Percentiles rank a stretch among this genome's conserved stretches.
Evolutionary conservation across 2,888 invertebrate genomes (phyloP).

Genomic region (Drosophila niveifrons): DNA sequence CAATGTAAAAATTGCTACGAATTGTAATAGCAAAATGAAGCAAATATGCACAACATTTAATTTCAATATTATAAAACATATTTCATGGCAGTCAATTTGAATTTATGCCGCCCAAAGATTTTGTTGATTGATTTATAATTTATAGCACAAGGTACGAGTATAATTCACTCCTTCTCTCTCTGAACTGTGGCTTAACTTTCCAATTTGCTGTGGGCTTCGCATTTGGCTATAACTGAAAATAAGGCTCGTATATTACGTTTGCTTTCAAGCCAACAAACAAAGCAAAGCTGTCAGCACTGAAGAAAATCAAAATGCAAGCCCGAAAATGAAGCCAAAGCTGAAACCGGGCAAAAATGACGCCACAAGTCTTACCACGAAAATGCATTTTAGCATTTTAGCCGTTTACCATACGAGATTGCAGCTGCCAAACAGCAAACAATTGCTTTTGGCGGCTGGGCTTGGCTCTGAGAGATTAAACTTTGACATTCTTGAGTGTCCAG

Average conservation of each 20-base stretch:
- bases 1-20: not conserved
- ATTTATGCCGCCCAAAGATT: no score
- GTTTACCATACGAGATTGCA: constrained; percentile 41
- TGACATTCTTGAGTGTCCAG: constrained; percentile 60
- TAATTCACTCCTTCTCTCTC: no score
- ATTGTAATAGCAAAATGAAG: not conserved
- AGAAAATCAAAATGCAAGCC: not conserved
- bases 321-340: constrained; percentile 10
- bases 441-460: constrained; percentile 16
- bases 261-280: constrained; percentile 2
- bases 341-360: constrained; percentile 45
- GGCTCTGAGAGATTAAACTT: constrained; percentile 55
- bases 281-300: constrained; percentile 8
- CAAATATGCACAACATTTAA: no score
- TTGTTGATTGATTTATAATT: no score
- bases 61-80: no score
- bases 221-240: not conserved
- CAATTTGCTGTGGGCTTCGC: not conserved
- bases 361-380: constrained; percentile 48
- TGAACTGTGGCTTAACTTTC: not conserved
- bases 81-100: no score
- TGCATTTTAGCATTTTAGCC: constrained; percentile 44
- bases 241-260: not conserved
- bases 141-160: no score
- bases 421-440: constrained; percentile 25